Base-by-base conservation (phyloP, 2,888 invertebrate genomes). In the Uloborus plumipes region DNA sequence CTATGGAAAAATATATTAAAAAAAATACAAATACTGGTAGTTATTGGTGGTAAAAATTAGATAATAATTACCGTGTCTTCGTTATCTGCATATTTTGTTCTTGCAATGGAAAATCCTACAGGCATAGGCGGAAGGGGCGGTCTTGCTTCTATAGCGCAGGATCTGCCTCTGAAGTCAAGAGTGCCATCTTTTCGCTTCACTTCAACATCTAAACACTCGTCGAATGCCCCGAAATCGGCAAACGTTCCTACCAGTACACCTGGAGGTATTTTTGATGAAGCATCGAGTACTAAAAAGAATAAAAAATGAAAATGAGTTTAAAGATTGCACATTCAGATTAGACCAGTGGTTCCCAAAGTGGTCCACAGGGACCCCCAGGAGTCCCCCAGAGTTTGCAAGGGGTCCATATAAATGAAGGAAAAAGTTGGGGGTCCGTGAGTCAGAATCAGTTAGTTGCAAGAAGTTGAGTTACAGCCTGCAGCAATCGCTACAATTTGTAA, bases 281-380 rank as follows among this genome's bases (percentile, higher is more conserved):
- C 74, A 16, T 81, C 80, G n/a, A 81, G 20, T 74, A 81, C 80
- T 81, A 74, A 11, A 79, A 78, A 55, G 49, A 39, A 18, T 14
- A 71, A n/a, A n/a, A n/a, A n/a, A n/a, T n/a, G n/a, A n/a, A n/a
- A n/a, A n/a, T n/a, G n/a, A n/a, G n/a, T n/a, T n/a, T n/a, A n/a
- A n/a, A n/a, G n/a, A n/a, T n/a, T n/a, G n/a, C n/a, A n/a, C n/a
- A n/a, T n/a, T n/a, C n/a, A n/a, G n/a, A n/a, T n/a, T n/a, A n/a
- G n/a, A n/a, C n/a, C n/a, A n/a, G n/a, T n/a, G n/a, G n/a, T n/a
- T n/a, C n/a, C n/a, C n/a, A n/a, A n/a, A n/a, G n/a, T n/a, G n/a
- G n/a, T n/a, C n/a, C n/a, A n/a, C n/a, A n/a, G n/a, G n/a, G n/a
- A n/a, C n/a, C n/a, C n/a, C n/a, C n/a, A n/a, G n/a, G n/a, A n/a